These are phyloP conservation scores for Radopholus similis DNA, from an alignment of 1,140 invertebrate species.

Conservation along the genomic window DNA sequence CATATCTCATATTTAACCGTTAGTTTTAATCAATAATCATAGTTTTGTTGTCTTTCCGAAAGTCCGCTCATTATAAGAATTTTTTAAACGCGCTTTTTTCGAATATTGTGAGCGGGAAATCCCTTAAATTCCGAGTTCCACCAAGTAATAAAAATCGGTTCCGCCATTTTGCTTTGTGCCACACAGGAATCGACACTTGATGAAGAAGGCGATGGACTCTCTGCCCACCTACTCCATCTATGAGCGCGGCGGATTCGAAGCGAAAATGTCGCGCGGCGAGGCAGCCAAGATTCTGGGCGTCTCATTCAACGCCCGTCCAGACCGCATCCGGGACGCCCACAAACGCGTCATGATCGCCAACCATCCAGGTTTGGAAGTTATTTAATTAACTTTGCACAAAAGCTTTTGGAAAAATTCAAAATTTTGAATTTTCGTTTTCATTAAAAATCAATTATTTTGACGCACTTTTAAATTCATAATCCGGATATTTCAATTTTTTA, in stretches of 20 bases:
- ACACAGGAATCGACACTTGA: constrained; percentile 75
- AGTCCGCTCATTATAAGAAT: too few relatives aligned
- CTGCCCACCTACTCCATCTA: constrained; percentile 68
- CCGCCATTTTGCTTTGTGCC: too few relatives aligned
- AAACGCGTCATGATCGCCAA: constrained; percentile 92
- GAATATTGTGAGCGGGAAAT: too few relatives aligned
- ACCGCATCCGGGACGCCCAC: constrained; percentile 75
- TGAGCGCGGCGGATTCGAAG: constrained; percentile 94
- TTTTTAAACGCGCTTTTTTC: too few relatives aligned
- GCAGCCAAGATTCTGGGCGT: constrained; percentile 83
- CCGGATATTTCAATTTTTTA: constrained; percentile 46
- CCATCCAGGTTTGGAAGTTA: constrained; percentile 80
- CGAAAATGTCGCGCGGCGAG: constrained; percentile 88
- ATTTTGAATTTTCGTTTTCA: not conserved
- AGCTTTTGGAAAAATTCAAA: not conserved
- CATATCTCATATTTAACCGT: too few relatives aligned
- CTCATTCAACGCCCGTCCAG: constrained; percentile 59
- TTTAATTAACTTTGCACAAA: too few relatives aligned
- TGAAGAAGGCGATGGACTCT: constrained; percentile 70
- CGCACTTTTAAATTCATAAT: too few relatives aligned
- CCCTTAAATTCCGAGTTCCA: too few relatives aligned
- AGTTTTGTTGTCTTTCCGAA: too few relatives aligned
- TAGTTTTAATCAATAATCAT: too few relatives aligned
- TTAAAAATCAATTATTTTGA: not conserved
- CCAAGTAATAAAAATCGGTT: too few relatives aligned